Evolutionary conservation across 2,113 vertebrate species (phyloP).

Genomic region (Nothocercus julius): DNA sequence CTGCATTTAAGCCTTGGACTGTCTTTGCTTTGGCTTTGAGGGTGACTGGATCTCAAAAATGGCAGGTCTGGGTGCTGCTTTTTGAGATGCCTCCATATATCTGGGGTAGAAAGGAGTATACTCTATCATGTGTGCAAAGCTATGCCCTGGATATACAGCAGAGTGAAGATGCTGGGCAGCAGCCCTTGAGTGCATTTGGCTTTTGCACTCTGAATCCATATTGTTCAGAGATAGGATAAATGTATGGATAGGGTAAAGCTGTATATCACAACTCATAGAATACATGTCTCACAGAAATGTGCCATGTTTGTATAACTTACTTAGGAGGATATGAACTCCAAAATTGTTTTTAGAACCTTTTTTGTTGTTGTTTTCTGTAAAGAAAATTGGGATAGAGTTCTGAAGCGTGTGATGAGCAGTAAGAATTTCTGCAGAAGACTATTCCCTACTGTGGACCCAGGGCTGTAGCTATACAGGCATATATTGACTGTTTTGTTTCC

Average conservation of each 20-base stretch:
- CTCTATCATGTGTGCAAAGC: not conserved
- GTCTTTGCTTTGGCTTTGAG: not conserved
- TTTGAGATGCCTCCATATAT: not conserved
- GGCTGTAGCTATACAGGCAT: not conserved
- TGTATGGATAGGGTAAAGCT: not conserved
- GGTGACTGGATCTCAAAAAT: not conserved
- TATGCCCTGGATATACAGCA: not conserved
- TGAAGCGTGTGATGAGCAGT: not conserved
- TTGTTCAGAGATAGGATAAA: not conserved
- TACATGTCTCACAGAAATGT: not conserved
- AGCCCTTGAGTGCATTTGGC: not conserved
- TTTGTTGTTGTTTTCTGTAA: not conserved
- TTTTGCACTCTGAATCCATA: not conserved
- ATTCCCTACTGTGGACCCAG: not conserved
- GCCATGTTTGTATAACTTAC: not conserved
- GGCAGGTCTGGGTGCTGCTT: not conserved
- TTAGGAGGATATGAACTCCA: not conserved
- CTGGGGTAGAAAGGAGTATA: not conserved
- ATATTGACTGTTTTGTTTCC: conserved; percentile 29
- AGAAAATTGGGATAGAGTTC: not conserved
- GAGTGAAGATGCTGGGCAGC: not conserved
- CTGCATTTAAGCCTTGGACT: not conserved
- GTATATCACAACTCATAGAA: not conserved
- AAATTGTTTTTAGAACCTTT: not conserved
- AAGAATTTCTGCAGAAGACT: not conserved